Evolutionary conservation across 1,140 invertebrate genomes (phyloP), one percentile per base, ranked within the genome.

Genomic region (Carcinoscorpius rotundicauda): DNA sequence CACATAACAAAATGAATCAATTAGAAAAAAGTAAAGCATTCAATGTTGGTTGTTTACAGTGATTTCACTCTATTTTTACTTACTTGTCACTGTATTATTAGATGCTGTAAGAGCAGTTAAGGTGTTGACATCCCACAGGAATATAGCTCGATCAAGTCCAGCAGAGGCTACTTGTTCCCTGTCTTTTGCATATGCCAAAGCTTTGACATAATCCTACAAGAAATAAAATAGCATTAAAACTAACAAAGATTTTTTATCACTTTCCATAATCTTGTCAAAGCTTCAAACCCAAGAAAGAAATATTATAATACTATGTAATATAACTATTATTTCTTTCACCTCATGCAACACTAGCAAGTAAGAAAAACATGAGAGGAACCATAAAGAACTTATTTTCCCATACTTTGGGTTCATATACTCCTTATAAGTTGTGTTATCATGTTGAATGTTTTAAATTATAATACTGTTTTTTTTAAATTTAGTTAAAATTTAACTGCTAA

Each of bases 41-140:
- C 29, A 29, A 29, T 29, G 29, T 29, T 29, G 29, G 29, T 29
- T 29, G 55, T 10, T 57, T 10, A 57, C 11, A 11, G 11, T 57
- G 55, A 57, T 51, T 8, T 60, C 8, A 9, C 10, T 60, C 6
- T 52, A 1, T 10, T 29, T 60, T 60, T 62, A 78, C 82, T 80
- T 82, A 93, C 90, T 99, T 71, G 96, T 98, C 10, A 99, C 96
- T 60, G 95, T 99, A 76, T 99, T 99, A 76, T 99, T 99, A 71
- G 91, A 94, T 9, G 96, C 93, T 58, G 95, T 99, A 56, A 99
- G 79, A 51, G 95, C 95, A 11, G 95, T 98, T 50, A 99, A 82
- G 5, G 95, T 99, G 76, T 97, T 97, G 11, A 99, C 94, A 82
- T 99, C 97, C 97, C 97, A 99, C 58, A 99, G 78, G 76, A 97